Evolutionary conservation across 1,140 invertebrate species (phyloP), one percentile per base, ranked within the genome.

Genomic region (Lepidurus apus): DNA sequence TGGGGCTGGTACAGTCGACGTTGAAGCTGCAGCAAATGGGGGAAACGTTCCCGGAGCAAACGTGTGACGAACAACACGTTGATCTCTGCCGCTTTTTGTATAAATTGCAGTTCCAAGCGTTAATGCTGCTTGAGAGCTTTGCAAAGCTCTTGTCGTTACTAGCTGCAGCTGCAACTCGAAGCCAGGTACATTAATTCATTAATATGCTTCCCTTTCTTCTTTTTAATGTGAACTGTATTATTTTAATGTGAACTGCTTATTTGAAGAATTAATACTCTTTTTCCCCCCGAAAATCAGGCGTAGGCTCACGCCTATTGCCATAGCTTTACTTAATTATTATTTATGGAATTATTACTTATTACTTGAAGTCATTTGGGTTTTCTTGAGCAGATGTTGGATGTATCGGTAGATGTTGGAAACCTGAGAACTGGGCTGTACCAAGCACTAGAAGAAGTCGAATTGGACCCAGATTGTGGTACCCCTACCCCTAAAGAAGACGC

Each of bases 51-150:
- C 81, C 82, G 1, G 90, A 90, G 81, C 78, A 85, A 44, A 85
- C 82, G 34, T 80, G 88, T 24, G 89, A 91, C 78, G 89, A 93
- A 81, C 89, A 84, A 65, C 81, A 83, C 74, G 76, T 84, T 78
- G 93, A 95, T 80, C 84, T 97, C 42, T 95, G 94, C 21, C 89
- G 92, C 81, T 89, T 91, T 74, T 86, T 98, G 10, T 97, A 98
- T 85, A 96, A 96, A 83, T 87, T 98, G 5, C 94, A 97, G 83
- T 97, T 98, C 83, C 97, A 98, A 84, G 87, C 98, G 13, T 86
- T 98, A 10, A 85, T 98, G 34, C 86, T 99, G 3, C 90, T 97
- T 74, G 96, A 98, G 86, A 93, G 93, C 21, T 95, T 94, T 81
- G 92, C 93, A 82, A 98, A 98, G 86, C 92, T 98, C 88, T 87